A percentile compares a stretch with the other conserved stretches of the same genome.
phyloP scores from a whole-genome alignment of 2,113 vertebrate species.

The Petroica traversi region DNA sequence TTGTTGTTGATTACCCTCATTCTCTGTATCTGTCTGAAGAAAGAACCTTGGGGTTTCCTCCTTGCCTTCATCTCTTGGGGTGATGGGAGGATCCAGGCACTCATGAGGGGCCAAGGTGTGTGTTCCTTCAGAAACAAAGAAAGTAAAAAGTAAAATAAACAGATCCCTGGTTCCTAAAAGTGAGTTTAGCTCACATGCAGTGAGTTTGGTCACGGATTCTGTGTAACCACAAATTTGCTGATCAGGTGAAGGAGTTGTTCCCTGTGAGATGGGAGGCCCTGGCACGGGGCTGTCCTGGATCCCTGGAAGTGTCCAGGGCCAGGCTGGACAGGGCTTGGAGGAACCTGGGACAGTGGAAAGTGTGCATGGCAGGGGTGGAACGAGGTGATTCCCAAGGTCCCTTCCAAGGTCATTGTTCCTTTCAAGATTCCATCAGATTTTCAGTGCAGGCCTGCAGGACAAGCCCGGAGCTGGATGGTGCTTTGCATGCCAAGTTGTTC shows the following conservation, averaged over 20 bases:
- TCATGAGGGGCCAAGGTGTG: fast-evolving
- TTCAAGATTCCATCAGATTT: neutral
- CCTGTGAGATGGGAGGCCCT: neutral
- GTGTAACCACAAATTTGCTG: neutral
- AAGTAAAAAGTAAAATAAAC: neutral
- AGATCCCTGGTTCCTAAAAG: neutral
- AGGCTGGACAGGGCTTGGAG: fast-evolving
- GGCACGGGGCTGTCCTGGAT: neutral
- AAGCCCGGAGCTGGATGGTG: neutral
- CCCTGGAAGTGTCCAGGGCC: neutral
- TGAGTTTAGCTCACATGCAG: neutral
- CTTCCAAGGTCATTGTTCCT: neutral
- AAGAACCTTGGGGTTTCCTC: neutral
- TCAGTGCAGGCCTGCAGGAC: neutral
- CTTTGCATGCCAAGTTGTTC: neutral
- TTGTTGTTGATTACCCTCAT: neutral
- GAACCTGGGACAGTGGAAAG: fast-evolving
- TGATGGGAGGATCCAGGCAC: neutral
- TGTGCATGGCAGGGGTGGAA: neutral
- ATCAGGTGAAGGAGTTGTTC: neutral
- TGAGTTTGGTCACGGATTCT: neutral
- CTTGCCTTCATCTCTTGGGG: neutral
- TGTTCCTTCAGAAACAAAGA: neutral
- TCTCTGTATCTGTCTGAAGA: neutral
- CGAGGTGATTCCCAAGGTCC: neutral